Evolutionary conservation across 2,113 vertebrate species (phyloP).

Genomic region (Shinisaurus crocodilurus): DNA sequence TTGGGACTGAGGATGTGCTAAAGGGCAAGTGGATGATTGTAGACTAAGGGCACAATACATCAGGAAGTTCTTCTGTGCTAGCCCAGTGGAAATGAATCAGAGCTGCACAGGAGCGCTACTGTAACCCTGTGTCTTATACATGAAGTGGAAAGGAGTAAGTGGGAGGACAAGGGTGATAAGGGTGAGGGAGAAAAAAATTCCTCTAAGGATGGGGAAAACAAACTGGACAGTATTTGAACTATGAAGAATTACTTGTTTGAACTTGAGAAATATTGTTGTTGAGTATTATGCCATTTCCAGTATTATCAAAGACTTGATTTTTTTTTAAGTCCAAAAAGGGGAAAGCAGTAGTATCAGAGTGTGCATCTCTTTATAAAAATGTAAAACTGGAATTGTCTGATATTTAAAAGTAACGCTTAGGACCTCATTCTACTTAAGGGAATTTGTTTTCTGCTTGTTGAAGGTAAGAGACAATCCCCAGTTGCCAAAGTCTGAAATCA

Average conservation of each 20-base stretch:
- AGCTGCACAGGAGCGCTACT: not conserved
- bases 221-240: slow-evolving; percentile 54
- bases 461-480: slow-evolving; percentile 66
- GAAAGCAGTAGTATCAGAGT: slow-evolving; percentile 60
- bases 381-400: slow-evolving; percentile 87
- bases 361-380: slow-evolving; percentile 76
- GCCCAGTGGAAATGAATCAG: not conserved
- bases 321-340: slow-evolving; percentile 43
- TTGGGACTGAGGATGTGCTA: slow-evolving; percentile 72
- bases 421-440: slow-evolving; percentile 74
- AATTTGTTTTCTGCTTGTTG: slow-evolving; percentile 71
- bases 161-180: slow-evolving; percentile 29
- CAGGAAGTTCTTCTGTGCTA: slow-evolving; percentile 5
- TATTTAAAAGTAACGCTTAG: slow-evolving; percentile 79
- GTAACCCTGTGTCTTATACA: slow-evolving; percentile 44
- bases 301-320: slow-evolving; percentile 69
- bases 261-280: slow-evolving; percentile 56
- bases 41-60: slow-evolving; percentile 40
- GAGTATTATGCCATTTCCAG: slow-evolving; percentile 77
- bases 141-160: slow-evolving; percentile 42
- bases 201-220: slow-evolving; percentile 59
- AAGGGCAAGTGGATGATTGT: slow-evolving; percentile 62
- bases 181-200: slow-evolving; percentile 41
- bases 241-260: slow-evolving; percentile 68
- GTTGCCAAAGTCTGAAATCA: slow-evolving; percentile 69